A percentile compares a stretch with the other conserved stretches of the same genome.
phyloP scores from a whole-genome alignment of 2,888 invertebrate genomes.

The Aspidapion aeneum region DNA sequence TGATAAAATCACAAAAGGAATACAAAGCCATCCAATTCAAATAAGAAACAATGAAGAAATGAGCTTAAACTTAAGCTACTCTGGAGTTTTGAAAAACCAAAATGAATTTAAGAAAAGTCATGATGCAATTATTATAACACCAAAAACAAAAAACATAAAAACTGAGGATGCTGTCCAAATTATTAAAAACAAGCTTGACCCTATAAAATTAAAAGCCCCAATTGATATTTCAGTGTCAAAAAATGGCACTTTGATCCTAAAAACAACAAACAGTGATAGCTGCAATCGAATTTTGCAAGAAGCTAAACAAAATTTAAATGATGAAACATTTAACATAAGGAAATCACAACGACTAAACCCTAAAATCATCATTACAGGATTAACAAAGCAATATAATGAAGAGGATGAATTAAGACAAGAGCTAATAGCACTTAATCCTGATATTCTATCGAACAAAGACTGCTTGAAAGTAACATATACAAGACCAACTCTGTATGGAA shows the following conservation, averaged over 20 bases:
- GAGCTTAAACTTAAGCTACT: too few species aligned
- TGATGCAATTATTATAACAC: background rate
- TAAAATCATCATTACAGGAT: background rate
- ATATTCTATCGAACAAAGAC: background rate
- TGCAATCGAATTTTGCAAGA: background rate
- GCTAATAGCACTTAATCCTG: background rate
- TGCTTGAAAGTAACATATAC: too few species aligned
- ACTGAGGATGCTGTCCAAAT: background rate
- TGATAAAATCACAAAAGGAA: background rate
- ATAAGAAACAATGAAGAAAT: too few species aligned
- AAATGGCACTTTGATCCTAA: background rate
- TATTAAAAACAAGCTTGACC: background rate
- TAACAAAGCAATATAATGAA: background rate
- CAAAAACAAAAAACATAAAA: background rate
- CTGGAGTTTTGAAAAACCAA: background rate
- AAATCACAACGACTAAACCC: background rate
- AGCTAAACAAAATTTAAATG: background rate
- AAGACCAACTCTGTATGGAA: too few species aligned
- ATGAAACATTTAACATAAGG: background rate
- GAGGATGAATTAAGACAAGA: background rate
- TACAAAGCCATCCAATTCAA: too few species aligned
- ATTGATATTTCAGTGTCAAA: background rate
- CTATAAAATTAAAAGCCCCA: background rate
- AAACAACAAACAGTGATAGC: background rate
- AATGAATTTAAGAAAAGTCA: too few species aligned